A percentile compares a stretch with the other conserved stretches of the same genome.
Evolutionary conservation across 2,113 vertebrate genomes (phyloP).

Genomic region (Aramus guarauna): DNA sequence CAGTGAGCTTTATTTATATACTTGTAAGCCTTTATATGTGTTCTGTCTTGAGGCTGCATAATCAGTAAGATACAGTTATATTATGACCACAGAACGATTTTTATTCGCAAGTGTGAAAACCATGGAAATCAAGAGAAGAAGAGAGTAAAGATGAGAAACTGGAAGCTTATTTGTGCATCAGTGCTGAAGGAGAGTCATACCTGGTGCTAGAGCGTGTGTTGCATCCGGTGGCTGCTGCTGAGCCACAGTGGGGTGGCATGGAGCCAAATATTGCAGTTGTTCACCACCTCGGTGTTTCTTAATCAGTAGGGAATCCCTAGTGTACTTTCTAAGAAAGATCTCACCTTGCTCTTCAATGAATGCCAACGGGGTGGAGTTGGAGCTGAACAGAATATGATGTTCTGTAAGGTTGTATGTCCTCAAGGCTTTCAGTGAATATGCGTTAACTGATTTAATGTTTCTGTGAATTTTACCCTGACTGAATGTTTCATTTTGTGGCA

Average conservation of each 20-base stretch:
- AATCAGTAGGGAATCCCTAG: not conserved
- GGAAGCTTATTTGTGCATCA: not conserved
- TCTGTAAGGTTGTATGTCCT: not conserved
- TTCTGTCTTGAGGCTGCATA: not conserved
- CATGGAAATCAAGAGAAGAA: not conserved
- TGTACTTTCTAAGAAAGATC: not conserved
- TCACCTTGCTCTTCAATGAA: not conserved
- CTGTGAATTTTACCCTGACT: not conserved
- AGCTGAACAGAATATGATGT: not conserved
- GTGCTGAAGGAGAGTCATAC: not conserved
- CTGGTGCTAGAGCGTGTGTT: not conserved
- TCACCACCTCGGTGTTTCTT: conserved; percentile 4
- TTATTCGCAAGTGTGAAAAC: not conserved
- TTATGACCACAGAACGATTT: not conserved
- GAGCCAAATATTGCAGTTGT: not conserved
- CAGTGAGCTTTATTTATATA: not conserved
- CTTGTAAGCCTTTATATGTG: not conserved
- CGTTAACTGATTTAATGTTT: not conserved
- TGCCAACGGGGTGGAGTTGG: not conserved
- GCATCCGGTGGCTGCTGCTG: not conserved
- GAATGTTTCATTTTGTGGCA: not conserved
- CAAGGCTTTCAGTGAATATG: not conserved
- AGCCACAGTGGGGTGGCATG: not conserved
- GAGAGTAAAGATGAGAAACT: not conserved
- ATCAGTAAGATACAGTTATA: not conserved